Conservation (phyloP, 1,140 invertebrate genomes). For the Orius laevigatus region DNA sequence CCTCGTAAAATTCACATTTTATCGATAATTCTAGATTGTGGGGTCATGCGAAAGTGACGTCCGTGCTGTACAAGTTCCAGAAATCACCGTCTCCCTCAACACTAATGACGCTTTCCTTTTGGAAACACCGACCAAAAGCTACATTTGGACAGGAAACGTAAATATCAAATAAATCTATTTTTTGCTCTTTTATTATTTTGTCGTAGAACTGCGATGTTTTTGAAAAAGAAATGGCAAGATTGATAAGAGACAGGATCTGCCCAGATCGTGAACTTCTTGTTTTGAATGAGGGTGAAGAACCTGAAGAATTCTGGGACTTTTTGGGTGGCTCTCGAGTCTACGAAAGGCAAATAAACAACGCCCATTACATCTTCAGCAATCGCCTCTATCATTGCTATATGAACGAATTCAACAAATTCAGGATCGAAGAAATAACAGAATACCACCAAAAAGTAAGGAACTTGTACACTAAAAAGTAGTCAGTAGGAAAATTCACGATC, state of each 20-base stretch:
- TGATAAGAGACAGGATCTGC: constrained; percentile 35
- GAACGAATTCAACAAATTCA: constrained; percentile 36
- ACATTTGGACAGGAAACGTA: constrained; percentile 54
- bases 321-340: constrained; percentile 40
- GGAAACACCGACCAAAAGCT: constrained; percentile 37
- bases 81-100: constrained; percentile 40
- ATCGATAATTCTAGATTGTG: constrained; percentile 26
- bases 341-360: constrained; percentile 1
- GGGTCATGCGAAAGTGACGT: constrained; percentile 41
- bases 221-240: constrained; percentile 43
- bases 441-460: constrained; percentile 41
- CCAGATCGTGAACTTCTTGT: constrained; percentile 33
- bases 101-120: constrained; percentile 56
- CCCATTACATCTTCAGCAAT: constrained; percentile 20
- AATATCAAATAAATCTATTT: constrained; percentile 13
- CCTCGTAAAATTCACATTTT: neutral
- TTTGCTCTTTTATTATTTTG: neutral
- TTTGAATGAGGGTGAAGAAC: constrained; percentile 52
- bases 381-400: constrained; percentile 50
- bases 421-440: constrained; percentile 47
- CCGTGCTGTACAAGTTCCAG: constrained; percentile 42
- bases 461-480: too few species aligned
- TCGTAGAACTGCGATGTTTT: constrained; percentile 39
- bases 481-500: constrained; percentile 1
- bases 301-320: constrained; percentile 54